These are phyloP conservation scores for Entomyzon cyanotis DNA, from an alignment of 2,113 vertebrate species.

Conservation along the genomic window DNA sequence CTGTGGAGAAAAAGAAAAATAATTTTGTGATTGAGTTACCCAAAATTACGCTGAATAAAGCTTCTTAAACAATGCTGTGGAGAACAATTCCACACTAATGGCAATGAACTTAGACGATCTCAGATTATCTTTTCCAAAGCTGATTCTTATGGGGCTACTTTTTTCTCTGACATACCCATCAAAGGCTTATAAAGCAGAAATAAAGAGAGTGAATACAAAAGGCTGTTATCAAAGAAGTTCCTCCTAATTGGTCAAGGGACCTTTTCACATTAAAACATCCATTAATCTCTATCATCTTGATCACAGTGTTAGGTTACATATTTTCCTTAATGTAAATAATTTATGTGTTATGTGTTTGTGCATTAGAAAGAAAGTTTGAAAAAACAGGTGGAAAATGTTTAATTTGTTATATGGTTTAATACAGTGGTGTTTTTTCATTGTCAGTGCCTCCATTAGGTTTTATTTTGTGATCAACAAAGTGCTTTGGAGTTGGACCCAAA, in stretches of 20 bases:
- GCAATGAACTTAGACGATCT: not conserved
- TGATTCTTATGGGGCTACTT: not conserved
- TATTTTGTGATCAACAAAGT: not conserved
- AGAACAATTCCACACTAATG: constrained; percentile 7
- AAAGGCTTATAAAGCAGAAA: not conserved
- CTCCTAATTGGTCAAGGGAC: not conserved
- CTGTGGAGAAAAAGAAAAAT: not conserved
- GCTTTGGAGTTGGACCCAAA: not conserved
- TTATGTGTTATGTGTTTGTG: not conserved
- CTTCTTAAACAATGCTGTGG: not conserved
- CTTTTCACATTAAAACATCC: not conserved
- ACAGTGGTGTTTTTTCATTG: fast-evolving
- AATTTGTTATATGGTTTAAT: not conserved
- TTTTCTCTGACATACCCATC: not conserved
- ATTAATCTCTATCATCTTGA: not conserved
- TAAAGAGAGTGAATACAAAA: not conserved
- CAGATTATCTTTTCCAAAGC: not conserved
- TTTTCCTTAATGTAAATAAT: not conserved
- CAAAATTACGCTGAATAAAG: not conserved
- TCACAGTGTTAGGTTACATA: not conserved
- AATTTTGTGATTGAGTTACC: not conserved
- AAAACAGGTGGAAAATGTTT: not conserved
- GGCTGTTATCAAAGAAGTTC: not conserved
- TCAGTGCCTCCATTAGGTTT: not conserved
- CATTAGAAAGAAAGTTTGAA: not conserved